Percentiles rank a stretch among this genome's conserved stretches.
Conservation (phyloP, 2,888 invertebrate species). For the Bombylius discolor region DNA sequence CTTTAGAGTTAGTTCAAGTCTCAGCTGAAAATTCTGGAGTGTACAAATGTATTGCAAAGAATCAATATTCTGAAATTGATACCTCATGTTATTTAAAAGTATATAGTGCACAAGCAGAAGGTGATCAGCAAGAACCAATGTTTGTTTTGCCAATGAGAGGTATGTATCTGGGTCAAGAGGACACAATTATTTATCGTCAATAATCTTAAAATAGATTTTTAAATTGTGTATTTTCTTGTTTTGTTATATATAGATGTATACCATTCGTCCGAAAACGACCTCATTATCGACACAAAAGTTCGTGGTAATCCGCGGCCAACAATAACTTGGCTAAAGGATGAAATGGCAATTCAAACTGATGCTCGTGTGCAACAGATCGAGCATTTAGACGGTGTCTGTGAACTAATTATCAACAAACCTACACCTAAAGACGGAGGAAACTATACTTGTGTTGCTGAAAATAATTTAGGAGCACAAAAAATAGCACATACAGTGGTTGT, state of each 20-base stretch:
- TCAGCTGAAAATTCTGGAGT: slow-evolving; percentile 60
- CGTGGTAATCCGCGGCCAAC: slow-evolving; percentile 59
- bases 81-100: slow-evolving; percentile 54
- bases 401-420: slow-evolving; percentile 55
- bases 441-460: slow-evolving; percentile 48
- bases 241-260: slow-evolving; percentile 47
- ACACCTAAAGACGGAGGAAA: slow-evolving; percentile 43
- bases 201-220: background rate
- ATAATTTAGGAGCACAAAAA: slow-evolving; percentile 58
- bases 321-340: slow-evolving; percentile 66
- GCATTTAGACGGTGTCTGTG: slow-evolving; percentile 62
- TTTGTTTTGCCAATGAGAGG: slow-evolving; percentile 49
- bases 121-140: slow-evolving; percentile 33
- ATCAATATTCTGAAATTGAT: slow-evolving; percentile 55
- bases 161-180: slow-evolving; percentile 28
- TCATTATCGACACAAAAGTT: slow-evolving; percentile 67
- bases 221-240: slow-evolving; percentile 3
- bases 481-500: slow-evolving; percentile 52
- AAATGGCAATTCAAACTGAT: slow-evolving; percentile 40
- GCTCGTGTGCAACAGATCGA: slow-evolving; percentile 52
- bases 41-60: slow-evolving; percentile 67
- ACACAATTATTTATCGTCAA: slow-evolving; percentile 4
- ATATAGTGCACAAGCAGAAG: slow-evolving; percentile 30
- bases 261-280: slow-evolving; percentile 56
- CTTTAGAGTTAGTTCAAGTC: slow-evolving; percentile 57